These are phyloP conservation scores for Tragelaphus imberbis DNA, from an alignment of 2,113 vertebrate species.

Conservation along the genomic window DNA sequence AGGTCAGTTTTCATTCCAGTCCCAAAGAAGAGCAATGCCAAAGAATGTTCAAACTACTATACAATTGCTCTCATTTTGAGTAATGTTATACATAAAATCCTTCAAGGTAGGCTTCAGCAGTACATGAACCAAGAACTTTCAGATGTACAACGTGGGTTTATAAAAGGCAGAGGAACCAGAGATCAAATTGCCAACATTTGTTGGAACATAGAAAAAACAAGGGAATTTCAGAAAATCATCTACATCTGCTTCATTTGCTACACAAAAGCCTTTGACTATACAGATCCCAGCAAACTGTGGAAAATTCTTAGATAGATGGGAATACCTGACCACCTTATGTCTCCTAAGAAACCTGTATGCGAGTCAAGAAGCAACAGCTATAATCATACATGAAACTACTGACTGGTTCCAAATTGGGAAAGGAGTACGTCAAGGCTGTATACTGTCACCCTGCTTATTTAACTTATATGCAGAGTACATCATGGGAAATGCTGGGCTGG, in stretches of 20 bases:
- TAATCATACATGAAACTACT: background rate
- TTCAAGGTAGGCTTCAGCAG: background rate
- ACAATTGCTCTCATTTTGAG: background rate
- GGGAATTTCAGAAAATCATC: background rate
- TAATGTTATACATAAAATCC: background rate
- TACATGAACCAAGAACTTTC: background rate
- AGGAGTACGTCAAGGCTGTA: background rate
- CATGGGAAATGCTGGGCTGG: background rate
- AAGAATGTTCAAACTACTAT: background rate
- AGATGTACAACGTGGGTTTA: background rate
- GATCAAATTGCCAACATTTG: background rate
- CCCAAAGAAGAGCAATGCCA: background rate
- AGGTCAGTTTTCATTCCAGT: background rate
- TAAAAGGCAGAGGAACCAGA: background rate
- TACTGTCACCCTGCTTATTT: background rate
- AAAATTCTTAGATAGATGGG: background rate
- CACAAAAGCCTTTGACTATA: background rate
- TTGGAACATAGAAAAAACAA: background rate
- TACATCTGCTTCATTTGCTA: background rate
- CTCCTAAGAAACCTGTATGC: background rate
- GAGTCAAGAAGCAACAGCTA: background rate
- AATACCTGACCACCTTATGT: background rate
- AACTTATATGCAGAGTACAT: background rate
- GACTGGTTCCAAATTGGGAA: background rate
- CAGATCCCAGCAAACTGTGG: background rate